Evolutionary conservation across 2,113 vertebrate species (phyloP), one percentile per base, ranked within the genome.

Genomic region (Calcarius ornatus): DNA sequence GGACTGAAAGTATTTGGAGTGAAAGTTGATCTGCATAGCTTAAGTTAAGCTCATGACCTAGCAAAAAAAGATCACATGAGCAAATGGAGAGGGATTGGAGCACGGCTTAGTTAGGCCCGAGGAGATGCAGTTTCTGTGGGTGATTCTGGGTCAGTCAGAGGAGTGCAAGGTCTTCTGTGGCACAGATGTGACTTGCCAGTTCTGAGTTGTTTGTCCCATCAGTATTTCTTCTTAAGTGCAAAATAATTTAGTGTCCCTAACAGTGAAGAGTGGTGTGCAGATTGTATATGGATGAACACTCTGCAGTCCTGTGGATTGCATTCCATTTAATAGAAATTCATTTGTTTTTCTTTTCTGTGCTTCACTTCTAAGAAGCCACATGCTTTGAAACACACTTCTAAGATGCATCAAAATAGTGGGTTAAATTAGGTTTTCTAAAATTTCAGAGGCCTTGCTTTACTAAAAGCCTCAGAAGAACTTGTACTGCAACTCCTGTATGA

Each of bases 1-100:
- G 51, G 33, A 60, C 33, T 70, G 69, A 80, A 90, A 75, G 76
- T 80, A 54, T 92, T 94, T 83, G 80, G 51, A 83, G 68, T 84
- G 88, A 90, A 95, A 94, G 82, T 81, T 88, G 68, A 86, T 88
- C 88, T 56, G 4, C 42, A 7, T 12, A 73, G 91, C 63, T 92
- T 92, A 73, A 73, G 43, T 60, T 92, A 70, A 86, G 82, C 76
- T 81, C 79, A 38, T 92, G 88, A 83, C 71, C 76, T 63, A 81
- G 86, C 61, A 81, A 81, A 65, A 68, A 69, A 66, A 59, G 1
- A 42, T 81, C 68, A 66, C 71, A 27, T 70, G 88, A 82, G 54
- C 45, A 73, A 71, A 27, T 33, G 33, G 27, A 73, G 38, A 22
- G 54, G 21, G 50, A 47, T 70, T 73, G 56, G 38, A 86, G 37